Evolutionary conservation across 2,797 vertebrate genomes (phyloP).

Genomic region (Argya squamiceps): DNA sequence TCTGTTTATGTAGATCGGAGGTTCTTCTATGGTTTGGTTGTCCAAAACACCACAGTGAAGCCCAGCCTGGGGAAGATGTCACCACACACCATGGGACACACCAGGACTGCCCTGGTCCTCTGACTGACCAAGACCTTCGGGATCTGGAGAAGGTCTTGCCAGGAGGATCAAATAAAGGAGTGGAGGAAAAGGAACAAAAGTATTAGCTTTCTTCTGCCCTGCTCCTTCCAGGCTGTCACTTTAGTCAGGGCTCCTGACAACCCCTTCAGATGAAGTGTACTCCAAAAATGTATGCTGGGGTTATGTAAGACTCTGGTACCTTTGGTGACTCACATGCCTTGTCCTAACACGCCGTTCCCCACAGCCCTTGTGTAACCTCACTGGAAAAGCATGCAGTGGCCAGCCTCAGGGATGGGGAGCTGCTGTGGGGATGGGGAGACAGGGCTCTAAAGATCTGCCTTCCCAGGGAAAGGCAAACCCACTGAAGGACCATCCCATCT

Average conservation of each 20-base stretch:
- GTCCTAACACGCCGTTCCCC: not conserved
- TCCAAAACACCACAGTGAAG: not conserved
- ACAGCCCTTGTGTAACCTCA: slow-evolving; percentile 5
- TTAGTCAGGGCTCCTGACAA: slow-evolving; percentile 44
- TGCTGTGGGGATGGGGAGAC: not conserved
- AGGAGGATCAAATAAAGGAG: not conserved
- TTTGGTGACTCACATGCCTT: slow-evolving; percentile 47
- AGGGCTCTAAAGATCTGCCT: not conserved
- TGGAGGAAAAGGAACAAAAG: not conserved
- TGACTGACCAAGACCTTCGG: not conserved
- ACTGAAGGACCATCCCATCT: not conserved
- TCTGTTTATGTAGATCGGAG: not conserved
- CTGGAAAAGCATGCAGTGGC: not conserved
- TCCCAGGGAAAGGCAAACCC: not conserved
- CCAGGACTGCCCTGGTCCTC: not conserved
- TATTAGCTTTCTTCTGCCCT: not conserved
- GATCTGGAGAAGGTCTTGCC: not conserved
- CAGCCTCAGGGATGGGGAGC: not conserved
- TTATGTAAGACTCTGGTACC: slow-evolving; percentile 20
- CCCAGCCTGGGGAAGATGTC: not conserved
- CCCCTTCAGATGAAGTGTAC: slow-evolving; percentile 23
- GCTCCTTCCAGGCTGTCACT: not conserved
- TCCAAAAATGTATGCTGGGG: slow-evolving; percentile 1
- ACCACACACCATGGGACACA: not conserved
- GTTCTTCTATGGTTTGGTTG: not conserved